Base-by-base conservation (phyloP, 2,888 invertebrate species). In the Chaetogeoica ovagalla region DNA sequence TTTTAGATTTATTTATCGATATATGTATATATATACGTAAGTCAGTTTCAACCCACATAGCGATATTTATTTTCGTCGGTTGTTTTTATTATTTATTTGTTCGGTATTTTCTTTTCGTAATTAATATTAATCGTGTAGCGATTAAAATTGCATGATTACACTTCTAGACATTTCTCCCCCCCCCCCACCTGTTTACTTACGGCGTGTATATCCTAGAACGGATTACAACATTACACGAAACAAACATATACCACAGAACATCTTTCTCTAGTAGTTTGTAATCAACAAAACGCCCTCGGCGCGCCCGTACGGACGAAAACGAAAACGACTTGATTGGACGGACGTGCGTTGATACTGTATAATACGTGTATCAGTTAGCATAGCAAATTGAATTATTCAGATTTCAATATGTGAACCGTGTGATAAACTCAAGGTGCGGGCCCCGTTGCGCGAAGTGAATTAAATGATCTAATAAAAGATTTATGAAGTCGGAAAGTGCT, bases 341-440 rank as follows among this genome's bases (percentile, higher is more conserved):
- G 48, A 17, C 39, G n/a, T n/a, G n/a, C 39, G 39, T 39, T 39
- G 4, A 39, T 8, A 8, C n/a, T n/a, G n/a, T n/a, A n/a, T n/a
- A n/a, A n/a, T n/a, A n/a, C n/a, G 9, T 11, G 48, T 2, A 48
- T 48, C 48, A n/a, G 62, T n/a, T 57, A 69, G 23, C 4, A 30
- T 9, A 15, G 55, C n/a, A n/a, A 74, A 65, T 65, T 74, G n/a
- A 74, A 74, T 74, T 74, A 74, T 74, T 74, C 55, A 65, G 37
- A 55, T 39, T 21, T 55, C 55, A 39, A 65, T 57, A 57, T 23
- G 55, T n/a, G 65, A 55, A 19, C 55, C 55, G 37, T 23, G 65
- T 65, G 55, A 65, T 65, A 74, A 74, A 65, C 39, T 13, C 19
- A 55, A 30, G 13, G 48, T 30, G 52, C 21, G 30, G 48, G 37